phyloP scores from a whole-genome alignment of 2,888 invertebrate genomes.

The Scrobipalpa costella region DNA sequence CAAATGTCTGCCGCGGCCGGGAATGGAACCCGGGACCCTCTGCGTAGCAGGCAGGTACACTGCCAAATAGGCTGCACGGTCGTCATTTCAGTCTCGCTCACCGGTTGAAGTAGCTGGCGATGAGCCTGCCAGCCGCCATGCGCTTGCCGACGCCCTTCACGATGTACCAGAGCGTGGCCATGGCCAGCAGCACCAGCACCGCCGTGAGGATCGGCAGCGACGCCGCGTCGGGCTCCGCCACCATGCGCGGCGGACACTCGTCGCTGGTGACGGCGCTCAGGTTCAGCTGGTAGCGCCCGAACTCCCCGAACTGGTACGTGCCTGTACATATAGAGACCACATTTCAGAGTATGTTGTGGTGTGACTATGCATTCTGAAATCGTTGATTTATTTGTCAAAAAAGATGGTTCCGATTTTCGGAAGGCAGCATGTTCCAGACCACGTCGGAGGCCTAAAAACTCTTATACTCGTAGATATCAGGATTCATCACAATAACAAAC shows the following conservation, averaged over 20 bases:
- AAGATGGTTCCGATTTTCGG: too few relatives aligned
- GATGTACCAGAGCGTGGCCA: conserved; percentile 77
- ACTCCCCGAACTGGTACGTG: conserved; percentile 67
- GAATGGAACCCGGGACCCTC: too few relatives aligned
- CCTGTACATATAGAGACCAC: conserved; percentile 43
- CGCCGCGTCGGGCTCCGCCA: conserved; percentile 74
- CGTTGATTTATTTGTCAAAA: too few relatives aligned
- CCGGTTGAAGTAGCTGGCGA: conserved; percentile 73
- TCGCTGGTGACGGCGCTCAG: conserved; percentile 45
- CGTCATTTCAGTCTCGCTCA: conserved; percentile 38
- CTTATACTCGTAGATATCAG: too few relatives aligned
- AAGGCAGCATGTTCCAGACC: too few relatives aligned
- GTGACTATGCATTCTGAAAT: too few relatives aligned
- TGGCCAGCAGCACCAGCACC: conserved; percentile 66
- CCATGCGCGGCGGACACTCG: conserved; percentile 62
- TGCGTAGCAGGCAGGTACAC: too few relatives aligned
- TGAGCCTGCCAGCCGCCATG: conserved; percentile 63
- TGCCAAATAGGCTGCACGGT: too few relatives aligned
- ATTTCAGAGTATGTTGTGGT: not conserved
- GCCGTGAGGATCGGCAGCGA: conserved; percentile 69
- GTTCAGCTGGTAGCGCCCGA: conserved; percentile 52
- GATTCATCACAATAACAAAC: too few relatives aligned
- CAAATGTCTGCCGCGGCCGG: too few relatives aligned
- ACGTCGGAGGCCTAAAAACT: too few relatives aligned
- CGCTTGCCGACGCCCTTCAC: conserved; percentile 71